Conservation (phyloP, 2,888 invertebrate genomes). For the Acronicta alni region DNA sequence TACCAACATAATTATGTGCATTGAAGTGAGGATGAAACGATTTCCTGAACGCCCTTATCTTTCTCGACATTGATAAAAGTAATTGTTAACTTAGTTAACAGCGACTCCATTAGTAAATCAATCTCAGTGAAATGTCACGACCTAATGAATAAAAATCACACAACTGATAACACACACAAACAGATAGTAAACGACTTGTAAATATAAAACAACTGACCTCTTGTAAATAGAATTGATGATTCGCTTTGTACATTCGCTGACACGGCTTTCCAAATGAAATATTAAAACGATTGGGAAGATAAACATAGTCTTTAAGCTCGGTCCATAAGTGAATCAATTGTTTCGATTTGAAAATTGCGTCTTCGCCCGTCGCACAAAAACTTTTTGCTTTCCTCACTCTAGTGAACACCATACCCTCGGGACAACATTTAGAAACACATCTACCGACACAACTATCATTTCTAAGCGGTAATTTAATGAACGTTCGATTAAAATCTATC, state of each 20-base stretch:
- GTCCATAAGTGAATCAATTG: conserved; percentile 41
- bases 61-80: neutral
- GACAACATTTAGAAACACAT: conserved; percentile 72
- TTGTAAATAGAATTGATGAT: conserved; percentile 53
- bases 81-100: no score
- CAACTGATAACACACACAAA: conserved; percentile 1
- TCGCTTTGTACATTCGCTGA: conserved; percentile 32
- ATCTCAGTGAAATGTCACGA: neutral
- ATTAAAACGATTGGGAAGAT: conserved; percentile 38
- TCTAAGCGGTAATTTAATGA: conserved; percentile 11
- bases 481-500: conserved; percentile 23
- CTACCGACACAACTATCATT: conserved; percentile 44
- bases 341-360: conserved; percentile 37
- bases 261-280: conserved; percentile 58
- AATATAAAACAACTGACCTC: conserved; percentile 53
- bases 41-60: no score
- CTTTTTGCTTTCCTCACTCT: conserved; percentile 20
- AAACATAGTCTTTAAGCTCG: conserved; percentile 30
- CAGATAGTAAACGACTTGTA: conserved; percentile 1
- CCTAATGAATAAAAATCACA: neutral
- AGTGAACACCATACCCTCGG: conserved; percentile 56
- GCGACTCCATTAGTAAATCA: neutral
- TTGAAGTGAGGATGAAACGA: no score
- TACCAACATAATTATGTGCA: no score
- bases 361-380: conserved; percentile 32